Evolutionary conservation across 1,140 invertebrate genomes (phyloP).

Genomic region (Globodera rostochiensis): DNA sequence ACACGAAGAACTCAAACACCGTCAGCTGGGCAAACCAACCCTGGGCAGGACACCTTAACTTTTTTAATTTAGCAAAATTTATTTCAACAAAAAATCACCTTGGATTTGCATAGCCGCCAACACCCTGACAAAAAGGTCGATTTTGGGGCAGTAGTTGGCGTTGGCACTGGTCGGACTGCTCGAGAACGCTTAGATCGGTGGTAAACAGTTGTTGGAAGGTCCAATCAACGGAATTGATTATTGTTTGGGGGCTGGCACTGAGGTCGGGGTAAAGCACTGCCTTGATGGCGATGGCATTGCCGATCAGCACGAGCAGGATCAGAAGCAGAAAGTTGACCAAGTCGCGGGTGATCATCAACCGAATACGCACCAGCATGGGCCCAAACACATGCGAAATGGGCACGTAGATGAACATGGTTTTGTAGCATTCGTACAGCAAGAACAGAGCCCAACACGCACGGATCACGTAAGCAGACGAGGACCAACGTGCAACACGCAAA

Average conservation of each 20-base stretch:
- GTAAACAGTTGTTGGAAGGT: constrained; percentile 56
- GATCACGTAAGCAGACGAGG: constrained; percentile 18
- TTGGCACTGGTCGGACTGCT: constrained; percentile 49
- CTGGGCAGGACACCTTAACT: constrained; percentile 47
- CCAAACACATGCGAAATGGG: constrained; percentile 57
- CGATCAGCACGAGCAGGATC: constrained; percentile 51
- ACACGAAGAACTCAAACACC: constrained; percentile 54
- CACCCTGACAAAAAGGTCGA: constrained; percentile 27
- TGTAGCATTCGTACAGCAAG: constrained; percentile 60
- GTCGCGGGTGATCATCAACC: constrained; percentile 60
- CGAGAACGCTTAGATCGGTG: constrained; percentile 54
- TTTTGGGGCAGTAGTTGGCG: constrained; percentile 41
- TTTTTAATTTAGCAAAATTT: neutral
- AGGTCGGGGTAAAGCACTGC: constrained; percentile 58
- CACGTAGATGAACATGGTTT: constrained; percentile 59
- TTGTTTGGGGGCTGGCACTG: constrained; percentile 8
- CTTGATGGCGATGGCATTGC: constrained; percentile 58
- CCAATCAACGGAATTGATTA: constrained; percentile 50
- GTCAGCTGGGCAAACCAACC: constrained; percentile 44
- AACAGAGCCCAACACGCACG: constrained; percentile 53
- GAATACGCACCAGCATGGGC: constrained; percentile 58
- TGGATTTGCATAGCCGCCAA: constrained; percentile 52
- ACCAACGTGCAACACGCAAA: neutral
- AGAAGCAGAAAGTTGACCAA: constrained; percentile 60
- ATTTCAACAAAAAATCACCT: constrained; percentile 30